Base-by-base conservation (phyloP, 2,888 invertebrate genomes). In the Elmis aenea region DNA sequence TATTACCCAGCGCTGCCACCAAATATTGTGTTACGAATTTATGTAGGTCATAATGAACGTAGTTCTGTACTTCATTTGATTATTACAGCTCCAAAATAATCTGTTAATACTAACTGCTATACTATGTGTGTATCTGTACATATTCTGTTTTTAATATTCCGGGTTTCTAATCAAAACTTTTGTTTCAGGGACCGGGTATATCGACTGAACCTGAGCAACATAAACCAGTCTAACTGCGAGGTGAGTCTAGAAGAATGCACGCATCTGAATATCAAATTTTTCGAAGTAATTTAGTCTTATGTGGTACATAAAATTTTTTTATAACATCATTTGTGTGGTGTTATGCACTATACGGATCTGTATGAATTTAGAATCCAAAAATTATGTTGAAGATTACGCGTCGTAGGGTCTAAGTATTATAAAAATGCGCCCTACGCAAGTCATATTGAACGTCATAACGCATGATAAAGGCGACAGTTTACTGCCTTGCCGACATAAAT, bases 191-290 rank as follows among this genome's bases (percentile, higher is more conserved):
- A 87, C 68, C 83, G 85, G 58, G 75, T 87, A 53, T 87, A 81
- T 71, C 73, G 83, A 61, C 75, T 88, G 60, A 87, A 87, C 68
- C 75, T 88, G 69, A 85, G 85, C 75, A 88, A 88, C 70, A 86
- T 89, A 68, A 87, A 85, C 68, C 80, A 85, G 61, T 84, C 87
- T 48, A 82, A 81, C 65, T 88, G 88, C 67, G 86, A 87, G 75
- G 88, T 82, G 68, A 77, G 80, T 73, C 35, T 18, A 6, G 18
- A 18, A 18, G 8, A 18, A 18, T 6, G 8, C n/a, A n/a, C n/a
- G n/a, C n/a, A n/a, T n/a, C n/a, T n/a, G n/a, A n/a, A n/a, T n/a
- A n/a, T n/a, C n/a, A n/a, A n/a, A n/a, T n/a, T 35, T 27, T 35
- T 26, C 26, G 13, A 22, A 26, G 32, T 42, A 38, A 35, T 33